A percentile compares a stretch with the other conserved stretches of the same genome.
Conservation (phyloP, 2,888 invertebrate genomes). For the Mechanitis messenoides region DNA sequence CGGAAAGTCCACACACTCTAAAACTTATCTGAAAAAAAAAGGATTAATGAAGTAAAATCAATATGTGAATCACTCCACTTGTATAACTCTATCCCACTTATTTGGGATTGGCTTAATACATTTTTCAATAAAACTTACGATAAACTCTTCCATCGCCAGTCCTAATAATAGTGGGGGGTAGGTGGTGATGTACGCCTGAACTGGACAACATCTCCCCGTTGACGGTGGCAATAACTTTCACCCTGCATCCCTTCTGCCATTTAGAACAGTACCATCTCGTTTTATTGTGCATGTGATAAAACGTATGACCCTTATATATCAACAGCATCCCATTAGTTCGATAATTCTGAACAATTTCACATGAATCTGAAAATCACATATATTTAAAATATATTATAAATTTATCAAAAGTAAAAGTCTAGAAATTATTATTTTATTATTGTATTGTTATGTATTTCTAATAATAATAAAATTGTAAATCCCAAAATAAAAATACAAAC, state of each 20-base stretch:
- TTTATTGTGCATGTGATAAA: slow-evolving; percentile 30
- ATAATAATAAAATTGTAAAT: too few relatives aligned
- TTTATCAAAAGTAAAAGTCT: too few relatives aligned
- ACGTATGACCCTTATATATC: slow-evolving; percentile 37
- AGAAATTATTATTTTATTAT: too few relatives aligned
- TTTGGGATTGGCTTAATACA: background rate
- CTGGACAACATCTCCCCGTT: slow-evolving; percentile 27
- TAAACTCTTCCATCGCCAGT: slow-evolving; percentile 25
- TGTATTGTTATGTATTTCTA: too few relatives aligned
- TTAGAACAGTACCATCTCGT: slow-evolving; percentile 43
- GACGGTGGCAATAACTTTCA: slow-evolving; percentile 35
- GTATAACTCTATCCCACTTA: too few relatives aligned
- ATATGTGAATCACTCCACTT: too few relatives aligned
- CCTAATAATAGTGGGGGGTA: slow-evolving; percentile 38
- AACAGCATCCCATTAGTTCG: slow-evolving; percentile 25
- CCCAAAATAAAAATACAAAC: too few relatives aligned
- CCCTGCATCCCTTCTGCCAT: slow-evolving; percentile 40
- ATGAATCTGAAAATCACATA: background rate
- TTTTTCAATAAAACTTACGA: background rate
- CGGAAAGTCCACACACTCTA: background rate
- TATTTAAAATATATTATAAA: too few relatives aligned
- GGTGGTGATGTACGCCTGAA: slow-evolving; percentile 33
- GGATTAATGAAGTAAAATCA: too few relatives aligned
- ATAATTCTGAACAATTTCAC: slow-evolving; percentile 14
- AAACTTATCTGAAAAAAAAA: slow-evolving; percentile 7